Evolutionary conservation across 2,113 vertebrate species (phyloP), one percentile per base, ranked within the genome.

Genomic region (Odobenus rosmarus): DNA sequence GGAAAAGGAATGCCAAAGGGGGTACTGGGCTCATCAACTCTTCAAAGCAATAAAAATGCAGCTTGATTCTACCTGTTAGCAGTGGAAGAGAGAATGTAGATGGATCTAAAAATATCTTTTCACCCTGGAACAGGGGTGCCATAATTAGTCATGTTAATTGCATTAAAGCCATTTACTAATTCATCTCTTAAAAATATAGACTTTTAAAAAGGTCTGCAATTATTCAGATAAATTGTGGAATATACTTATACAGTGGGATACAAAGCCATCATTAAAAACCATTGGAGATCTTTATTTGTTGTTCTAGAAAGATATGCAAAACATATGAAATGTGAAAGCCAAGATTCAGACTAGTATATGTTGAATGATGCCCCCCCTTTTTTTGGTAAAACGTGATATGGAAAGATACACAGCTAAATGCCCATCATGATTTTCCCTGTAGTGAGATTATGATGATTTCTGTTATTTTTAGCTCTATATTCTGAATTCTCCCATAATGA

Each of bases 31-130:
- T 95, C 57, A 95, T 93, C 74, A 92, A 13, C 15, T 92, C 94
- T 94, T 71, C 71, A 80, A 90, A 92, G 42, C 26, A 69, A 51
- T 36, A 96, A 84, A 95, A 96, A 89, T 51, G 33, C 14, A 86
- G 39, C 87, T 74, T 64, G 53, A 87, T 79, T 86, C 53, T 57
- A 79, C 53, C n/a, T 89, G 76, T 79, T 84, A 88, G 31, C 16
- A 62, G 53, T 31, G 23, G 71, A 88, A 88, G 51, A 74, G 13
- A 39, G n/a, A 33, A 18, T 51, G 57, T 23, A 59, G 26, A 62
- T 31, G 33, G 51, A 13, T 59, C 74, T 51, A 39, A 53, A 96
- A 61, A 62, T 49, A 93, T 18, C 3, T 71, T 90, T 71, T 80
- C 53, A 83, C 23, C 18, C 36, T 46, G 49, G 53, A 94, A 33